Percentiles rank a stretch among this genome's conserved stretches.
phyloP scores from a whole-genome alignment of 2,113 vertebrate species.

The Galbula dea region DNA sequence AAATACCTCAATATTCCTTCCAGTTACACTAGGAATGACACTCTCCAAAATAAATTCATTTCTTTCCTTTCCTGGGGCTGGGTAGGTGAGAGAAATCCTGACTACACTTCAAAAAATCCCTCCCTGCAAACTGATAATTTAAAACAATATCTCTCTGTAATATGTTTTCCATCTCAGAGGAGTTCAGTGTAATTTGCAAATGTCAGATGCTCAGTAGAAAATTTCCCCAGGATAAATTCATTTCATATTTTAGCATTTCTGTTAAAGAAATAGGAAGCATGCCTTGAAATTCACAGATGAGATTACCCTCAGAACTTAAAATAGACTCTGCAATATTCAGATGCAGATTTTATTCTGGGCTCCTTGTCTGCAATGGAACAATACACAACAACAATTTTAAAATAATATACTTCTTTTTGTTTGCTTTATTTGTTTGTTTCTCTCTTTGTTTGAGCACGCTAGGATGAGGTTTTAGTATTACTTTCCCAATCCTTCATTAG shows the following conservation, averaged over 20 bases:
- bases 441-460: neutral
- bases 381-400: neutral
- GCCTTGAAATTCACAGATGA: neutral
- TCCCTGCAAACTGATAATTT: neutral
- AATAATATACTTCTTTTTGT: rapidly evolving
- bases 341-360: neutral
- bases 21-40: neutral
- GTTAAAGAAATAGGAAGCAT: neutral
- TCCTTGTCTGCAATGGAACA: neutral
- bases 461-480: neutral
- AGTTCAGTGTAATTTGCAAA: neutral
- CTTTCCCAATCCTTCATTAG: neutral
- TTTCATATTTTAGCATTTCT: neutral
- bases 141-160: neutral
- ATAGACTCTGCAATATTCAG: neutral
- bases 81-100: neutral
- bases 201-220: neutral
- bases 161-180: neutral
- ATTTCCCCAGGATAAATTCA: neutral
- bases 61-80: neutral
- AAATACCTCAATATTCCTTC: neutral
- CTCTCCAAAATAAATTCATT: neutral
- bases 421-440: neutral
- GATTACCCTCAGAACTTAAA: neutral
- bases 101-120: neutral